Evolutionary conservation across 2,113 vertebrate genomes (phyloP), one percentile per base, ranked within the genome.

Genomic region (Plecturocebus donacophilus): DNA sequence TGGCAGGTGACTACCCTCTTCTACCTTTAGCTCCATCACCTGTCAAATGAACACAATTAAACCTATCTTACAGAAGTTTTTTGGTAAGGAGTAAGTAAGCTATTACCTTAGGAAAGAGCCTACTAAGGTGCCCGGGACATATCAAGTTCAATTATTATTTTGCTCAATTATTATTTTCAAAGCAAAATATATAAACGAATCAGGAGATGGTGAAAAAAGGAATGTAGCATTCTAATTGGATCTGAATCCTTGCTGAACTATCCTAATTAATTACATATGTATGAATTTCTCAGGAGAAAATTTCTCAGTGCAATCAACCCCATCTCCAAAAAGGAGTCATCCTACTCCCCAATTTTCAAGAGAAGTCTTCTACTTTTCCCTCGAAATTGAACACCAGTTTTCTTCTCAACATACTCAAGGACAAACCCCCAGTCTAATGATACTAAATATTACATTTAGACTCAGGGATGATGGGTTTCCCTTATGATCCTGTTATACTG

Each of bases 121-220:
- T 87, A 66, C 3, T 52, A 40, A n/a, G 45, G 38, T 91, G 87
- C 23, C 38, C 56, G 35, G 40, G 80, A 85, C 38, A 68, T 42
- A 82, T 38, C 20, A 85, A 70, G n/a, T 35, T 80, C 32, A n/a
- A 73, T 85, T 47, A 68, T 84, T 64, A 84, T 83, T 61, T 61
- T 42, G 27, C 4, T 79, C 20, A 80, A 35, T 80, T 68, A 49
- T 64, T 73, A 79, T 81, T 90, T 84, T n/a, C 56, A 95, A 95
- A 81, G 47, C 54, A 87, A 97, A 86, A 79, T 68, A 54, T 17
- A 49, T 45, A 93, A 58, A 45, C n/a, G 25, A 88, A 95, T 11
- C 10, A n/a, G 92, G 25, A 77, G 35, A 56, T 87, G 45, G 11
- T n/a, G 54, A 68, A 73, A 23, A 75, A 58, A 14, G 42, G 54